These are phyloP conservation scores for Remorina albescens DNA, from an alignment of 2,797 vertebrate genomes.

Conservation along the genomic window DNA sequence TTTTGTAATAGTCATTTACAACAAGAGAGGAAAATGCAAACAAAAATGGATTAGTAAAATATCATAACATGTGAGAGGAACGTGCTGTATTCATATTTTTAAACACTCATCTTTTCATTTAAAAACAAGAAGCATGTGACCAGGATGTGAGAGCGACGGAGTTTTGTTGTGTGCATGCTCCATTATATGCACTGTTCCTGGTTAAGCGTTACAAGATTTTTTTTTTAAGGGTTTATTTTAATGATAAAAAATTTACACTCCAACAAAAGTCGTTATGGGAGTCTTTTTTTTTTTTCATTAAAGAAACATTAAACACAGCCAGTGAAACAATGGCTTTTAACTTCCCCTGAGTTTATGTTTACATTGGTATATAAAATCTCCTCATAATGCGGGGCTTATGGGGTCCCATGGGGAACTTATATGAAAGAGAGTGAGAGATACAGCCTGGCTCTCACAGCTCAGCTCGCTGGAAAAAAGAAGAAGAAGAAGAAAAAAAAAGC, in stretches of 20 bases:
- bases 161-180: no score
- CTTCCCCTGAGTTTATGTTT: conserved; percentile 33
- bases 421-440: conserved; percentile 65
- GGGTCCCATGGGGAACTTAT: conserved; percentile 69
- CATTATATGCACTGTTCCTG: not conserved
- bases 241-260: not conserved
- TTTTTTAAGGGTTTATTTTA: conserved; percentile 5
- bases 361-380: conserved; percentile 57
- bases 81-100: conserved; percentile 1
- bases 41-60: not conserved
- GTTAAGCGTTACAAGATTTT: not conserved
- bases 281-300: conserved; percentile 14
- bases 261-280: not conserved
- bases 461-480: conserved; percentile 45
- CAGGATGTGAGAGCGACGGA: no score
- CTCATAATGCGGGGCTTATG: conserved; percentile 67
- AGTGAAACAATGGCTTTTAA: conserved; percentile 30
- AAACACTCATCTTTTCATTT: conserved; percentile 8
- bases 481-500: conserved; percentile 15
- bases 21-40: not conserved
- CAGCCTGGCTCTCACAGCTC: conserved; percentile 66
- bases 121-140: not conserved
- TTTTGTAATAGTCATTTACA: not conserved
- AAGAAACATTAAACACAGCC: conserved; percentile 15
- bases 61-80: not conserved